Base-by-base conservation (phyloP, 2,888 invertebrate species). In the Amblyjoppa proteus region DNA sequence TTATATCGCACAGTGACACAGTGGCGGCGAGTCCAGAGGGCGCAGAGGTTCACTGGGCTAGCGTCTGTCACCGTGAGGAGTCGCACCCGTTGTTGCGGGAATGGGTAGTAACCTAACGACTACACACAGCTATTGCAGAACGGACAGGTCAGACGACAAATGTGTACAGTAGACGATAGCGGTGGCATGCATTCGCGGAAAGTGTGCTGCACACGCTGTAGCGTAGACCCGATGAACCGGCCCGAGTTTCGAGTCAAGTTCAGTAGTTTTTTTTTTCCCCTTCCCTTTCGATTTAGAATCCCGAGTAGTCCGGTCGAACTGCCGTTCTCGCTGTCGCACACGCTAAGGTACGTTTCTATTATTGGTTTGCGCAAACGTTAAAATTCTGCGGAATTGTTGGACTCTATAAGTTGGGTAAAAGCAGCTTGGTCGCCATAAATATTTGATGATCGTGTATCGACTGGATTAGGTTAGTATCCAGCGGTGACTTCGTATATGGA, bases 361-460 rank as follows among this genome's bases (percentile, higher is more conserved):
- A 58, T 41, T 41, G 56, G 56, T 31, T 76, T 64, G 13, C 9
- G 2, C 41, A 2, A 51, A 28, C 38, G 69, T 69, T 58, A 41
- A 68, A 53, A 77, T 56, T 68, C 34, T 53, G 64, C 45, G 75
- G 49, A 51, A 66, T 3, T 34, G 31, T 66, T 51, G 79, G 61
- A 66, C 56, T 31, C 61, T 75, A 70, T 53, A 64, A 77, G 66
- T 53, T 53, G 66, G 68, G 71, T 83, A 77, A 66, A 76, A 83
- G 70, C 77, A 51, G 25, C 64, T 53, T 73, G 61, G 68, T 75
- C 74, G 83, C 70, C 70, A 80, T 84, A 75, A 84, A 84, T 84
- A 80, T 80, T 53, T 71, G 74, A 83, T 51, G 68, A 69, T 61
- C 25, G 53, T 75, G 71, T 75, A 80, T 80, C 69, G 80, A 69